Evolutionary conservation across 2,888 invertebrate species (phyloP).

Genomic region (Phortica magna): DNA sequence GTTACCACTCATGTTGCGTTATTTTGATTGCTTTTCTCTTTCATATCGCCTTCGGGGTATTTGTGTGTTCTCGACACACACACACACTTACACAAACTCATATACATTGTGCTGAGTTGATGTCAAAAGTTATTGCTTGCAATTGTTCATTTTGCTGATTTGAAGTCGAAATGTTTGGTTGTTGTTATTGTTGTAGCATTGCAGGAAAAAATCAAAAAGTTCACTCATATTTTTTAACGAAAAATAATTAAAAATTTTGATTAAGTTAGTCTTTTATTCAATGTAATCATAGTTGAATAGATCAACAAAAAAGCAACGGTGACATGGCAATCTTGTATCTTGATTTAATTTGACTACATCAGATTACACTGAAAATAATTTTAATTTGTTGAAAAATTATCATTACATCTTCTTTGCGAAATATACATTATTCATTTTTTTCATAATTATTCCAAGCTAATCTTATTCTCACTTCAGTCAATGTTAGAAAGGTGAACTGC

Average conservation of each 20-base stretch:
- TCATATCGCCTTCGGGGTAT: slow-evolving; percentile 21
- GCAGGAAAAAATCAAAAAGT: background rate
- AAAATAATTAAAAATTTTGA: slow-evolving; percentile 65
- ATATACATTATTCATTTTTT: no score
- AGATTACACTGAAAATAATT: no score
- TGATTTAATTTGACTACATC: no score
- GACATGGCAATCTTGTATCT: background rate
- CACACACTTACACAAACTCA: background rate
- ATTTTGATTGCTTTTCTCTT: slow-evolving; percentile 2
- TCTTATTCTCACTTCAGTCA: no score
- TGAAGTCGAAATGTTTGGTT: slow-evolving; percentile 33
- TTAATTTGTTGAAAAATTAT: no score
- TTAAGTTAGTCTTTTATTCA: slow-evolving; percentile 36
- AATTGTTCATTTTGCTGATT: slow-evolving; percentile 55
- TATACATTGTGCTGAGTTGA: slow-evolving; percentile 15
- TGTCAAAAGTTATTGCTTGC: slow-evolving; percentile 36
- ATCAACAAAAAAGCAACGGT: background rate
- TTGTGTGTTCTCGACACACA: slow-evolving; percentile 21
- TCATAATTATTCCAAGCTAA: no score
- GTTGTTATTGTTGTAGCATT: slow-evolving; percentile 37
- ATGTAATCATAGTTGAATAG: background rate
- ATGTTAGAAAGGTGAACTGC: no score
- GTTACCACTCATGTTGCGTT: slow-evolving; percentile 7
- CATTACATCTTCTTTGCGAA: no score
- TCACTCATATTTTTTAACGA: slow-evolving; percentile 50